phyloP scores from a whole-genome alignment of 1,140 invertebrate genomes.

The Macrostomum lignano region DNA sequence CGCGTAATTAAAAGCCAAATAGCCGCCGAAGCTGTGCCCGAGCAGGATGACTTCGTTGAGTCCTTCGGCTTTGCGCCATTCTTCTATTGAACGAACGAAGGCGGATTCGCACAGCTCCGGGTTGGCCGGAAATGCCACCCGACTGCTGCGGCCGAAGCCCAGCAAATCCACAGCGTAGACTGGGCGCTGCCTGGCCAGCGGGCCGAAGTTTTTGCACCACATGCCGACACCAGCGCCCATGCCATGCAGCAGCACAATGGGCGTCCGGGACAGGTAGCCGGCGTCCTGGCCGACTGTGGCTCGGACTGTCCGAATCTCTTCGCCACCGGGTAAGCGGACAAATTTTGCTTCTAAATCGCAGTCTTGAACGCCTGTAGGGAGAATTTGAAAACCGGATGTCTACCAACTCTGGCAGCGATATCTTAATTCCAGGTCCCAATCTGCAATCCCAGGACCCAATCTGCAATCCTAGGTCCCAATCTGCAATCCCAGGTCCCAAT shows the following conservation, averaged over 20 bases:
- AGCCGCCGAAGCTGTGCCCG: conserved; percentile 79
- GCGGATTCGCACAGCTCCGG: conserved; percentile 52
- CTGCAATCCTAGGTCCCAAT: too few species aligned
- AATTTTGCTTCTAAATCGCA: too few species aligned
- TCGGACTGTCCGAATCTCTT: too few species aligned
- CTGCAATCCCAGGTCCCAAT: too few species aligned
- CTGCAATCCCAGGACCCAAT: too few species aligned
- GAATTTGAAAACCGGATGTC: too few species aligned
- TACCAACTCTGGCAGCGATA: too few species aligned
- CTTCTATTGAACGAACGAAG: conserved; percentile 63
- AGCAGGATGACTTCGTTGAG: conserved; percentile 61
- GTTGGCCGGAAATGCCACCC: conserved; percentile 50
- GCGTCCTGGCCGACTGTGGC: too few species aligned
- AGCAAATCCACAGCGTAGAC: conserved; percentile 75
- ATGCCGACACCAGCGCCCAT: conserved; percentile 64
- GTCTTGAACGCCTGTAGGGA: too few species aligned
- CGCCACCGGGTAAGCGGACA: too few species aligned
- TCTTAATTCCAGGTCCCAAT: too few species aligned
- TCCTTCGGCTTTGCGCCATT: conserved; percentile 65
- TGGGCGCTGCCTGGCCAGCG: conserved; percentile 41
- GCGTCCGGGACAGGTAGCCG: too few species aligned
- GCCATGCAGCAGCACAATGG: conserved; percentile 65
- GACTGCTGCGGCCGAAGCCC: conserved; percentile 67
- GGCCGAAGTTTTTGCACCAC: conserved; percentile 49
- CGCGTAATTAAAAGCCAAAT: conserved; percentile 59